Evolutionary conservation across 2,113 vertebrate species (phyloP).

Genomic region (Macaca mulatta): DNA sequence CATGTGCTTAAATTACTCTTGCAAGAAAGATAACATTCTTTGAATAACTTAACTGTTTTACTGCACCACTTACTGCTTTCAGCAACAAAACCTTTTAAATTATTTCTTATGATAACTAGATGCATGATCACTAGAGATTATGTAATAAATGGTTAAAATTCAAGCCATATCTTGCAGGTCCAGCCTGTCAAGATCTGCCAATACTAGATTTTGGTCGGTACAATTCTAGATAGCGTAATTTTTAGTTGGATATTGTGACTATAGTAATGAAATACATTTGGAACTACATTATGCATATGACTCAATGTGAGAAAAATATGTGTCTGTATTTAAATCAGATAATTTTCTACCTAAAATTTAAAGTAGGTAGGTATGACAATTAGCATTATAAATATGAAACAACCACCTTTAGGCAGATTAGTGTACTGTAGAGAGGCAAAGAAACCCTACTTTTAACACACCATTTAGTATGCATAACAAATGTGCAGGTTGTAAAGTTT

Average conservation of each 20-base stretch:
- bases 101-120: conserved; percentile 82
- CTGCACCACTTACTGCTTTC: conserved; percentile 81
- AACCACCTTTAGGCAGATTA: conserved; percentile 78
- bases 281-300: conserved; percentile 83
- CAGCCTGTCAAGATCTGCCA: conserved; percentile 89
- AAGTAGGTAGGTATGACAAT: conserved; percentile 83
- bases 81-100: conserved; percentile 82
- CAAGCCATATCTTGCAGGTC: conserved; percentile 87
- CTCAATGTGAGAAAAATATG: conserved; percentile 83
- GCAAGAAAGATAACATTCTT: conserved; percentile 77
- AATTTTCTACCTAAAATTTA: conserved; percentile 82
- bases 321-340: conserved; percentile 76
- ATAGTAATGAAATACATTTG: conserved; percentile 80
- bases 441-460: conserved; percentile 80
- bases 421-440: conserved; percentile 74
- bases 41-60: conserved; percentile 85
- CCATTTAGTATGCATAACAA: conserved; percentile 77
- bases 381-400: conserved; percentile 82
- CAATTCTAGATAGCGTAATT: conserved; percentile 80
- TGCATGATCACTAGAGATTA: conserved; percentile 83
- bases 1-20: conserved; percentile 83
- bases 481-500: conserved; percentile 78
- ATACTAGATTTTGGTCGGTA: conserved; percentile 85
- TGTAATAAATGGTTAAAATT: conserved; percentile 84
- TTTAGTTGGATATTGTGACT: conserved; percentile 78